These are phyloP conservation scores for Chaetogeoica ovagalla DNA, from an alignment of 2,888 invertebrate genomes.

Conservation along the genomic window DNA sequence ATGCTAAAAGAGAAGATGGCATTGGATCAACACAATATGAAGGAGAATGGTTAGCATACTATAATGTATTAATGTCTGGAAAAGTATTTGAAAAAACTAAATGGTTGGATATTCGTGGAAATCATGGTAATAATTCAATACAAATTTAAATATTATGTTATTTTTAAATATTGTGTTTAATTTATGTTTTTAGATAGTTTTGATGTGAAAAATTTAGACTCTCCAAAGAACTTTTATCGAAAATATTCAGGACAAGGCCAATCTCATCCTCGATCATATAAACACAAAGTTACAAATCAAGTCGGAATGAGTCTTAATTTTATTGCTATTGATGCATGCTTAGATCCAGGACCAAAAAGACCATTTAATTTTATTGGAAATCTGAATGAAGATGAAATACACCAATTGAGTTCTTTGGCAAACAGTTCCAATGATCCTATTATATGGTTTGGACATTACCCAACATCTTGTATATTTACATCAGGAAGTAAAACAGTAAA, in stretches of 20 bases:
- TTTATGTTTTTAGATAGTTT: slow-evolving; percentile 76
- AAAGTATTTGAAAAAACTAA: slow-evolving; percentile 70
- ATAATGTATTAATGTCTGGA: slow-evolving; percentile 69
- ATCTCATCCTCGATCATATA: slow-evolving; percentile 72
- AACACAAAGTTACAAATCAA: slow-evolving; percentile 63
- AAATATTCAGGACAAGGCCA: slow-evolving; percentile 80
- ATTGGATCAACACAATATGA: slow-evolving; percentile 79
- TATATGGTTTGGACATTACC: slow-evolving; percentile 85
- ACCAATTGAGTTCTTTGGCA: slow-evolving; percentile 60
- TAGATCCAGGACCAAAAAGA: slow-evolving; percentile 81
- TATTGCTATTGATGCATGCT: slow-evolving; percentile 82
- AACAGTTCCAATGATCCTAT: slow-evolving; percentile 53
- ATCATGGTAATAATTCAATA: slow-evolving; percentile 71
- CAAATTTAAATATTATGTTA: background rate
- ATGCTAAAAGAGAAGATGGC: slow-evolving; percentile 78
- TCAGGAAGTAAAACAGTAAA: slow-evolving; percentile 62
- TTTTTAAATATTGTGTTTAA: background rate
- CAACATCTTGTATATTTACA: slow-evolving; percentile 81
- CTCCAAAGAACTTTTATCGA: slow-evolving; percentile 74
- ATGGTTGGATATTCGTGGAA: slow-evolving; percentile 89
- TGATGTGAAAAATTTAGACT: slow-evolving; percentile 72
- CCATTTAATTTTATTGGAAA: slow-evolving; percentile 91
- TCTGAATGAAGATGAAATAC: slow-evolving; percentile 53
- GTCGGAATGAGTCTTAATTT: slow-evolving; percentile 74
- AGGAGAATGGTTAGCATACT: slow-evolving; percentile 82